phyloP scores from a whole-genome alignment of 2,113 vertebrate genomes.

The Mirounga angustirostris region DNA sequence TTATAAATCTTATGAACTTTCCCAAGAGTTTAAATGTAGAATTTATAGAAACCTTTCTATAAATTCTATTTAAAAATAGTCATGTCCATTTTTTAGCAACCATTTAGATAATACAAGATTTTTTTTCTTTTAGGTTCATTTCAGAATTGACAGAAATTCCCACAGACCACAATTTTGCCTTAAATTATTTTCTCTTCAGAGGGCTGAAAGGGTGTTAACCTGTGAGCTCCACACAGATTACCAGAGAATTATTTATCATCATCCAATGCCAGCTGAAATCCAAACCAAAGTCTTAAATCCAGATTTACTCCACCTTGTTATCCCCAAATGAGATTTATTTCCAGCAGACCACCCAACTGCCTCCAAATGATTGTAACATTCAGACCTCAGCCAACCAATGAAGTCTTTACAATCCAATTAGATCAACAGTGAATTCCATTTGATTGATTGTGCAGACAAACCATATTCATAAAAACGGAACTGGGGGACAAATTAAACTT shows the following conservation, averaged over 20 bases:
- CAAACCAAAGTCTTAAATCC: slow-evolving; percentile 54
- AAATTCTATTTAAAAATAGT: slow-evolving; percentile 16
- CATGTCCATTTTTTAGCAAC: not conserved
- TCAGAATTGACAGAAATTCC: slow-evolving; percentile 47
- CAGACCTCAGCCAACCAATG: slow-evolving; percentile 11
- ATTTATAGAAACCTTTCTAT: not conserved
- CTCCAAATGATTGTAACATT: slow-evolving; percentile 68
- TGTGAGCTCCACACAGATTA: slow-evolving; percentile 39
- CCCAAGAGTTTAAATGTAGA: slow-evolving; percentile 33
- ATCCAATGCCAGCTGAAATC: slow-evolving; percentile 19
- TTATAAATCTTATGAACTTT: not conserved
- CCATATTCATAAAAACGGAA: not conserved
- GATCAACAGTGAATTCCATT: slow-evolving; percentile 1
- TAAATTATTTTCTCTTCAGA: not conserved
- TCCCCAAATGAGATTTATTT: slow-evolving; percentile 54
- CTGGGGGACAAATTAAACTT: slow-evolving; percentile 24
- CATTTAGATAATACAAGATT: not conserved
- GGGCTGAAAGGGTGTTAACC: not conserved
- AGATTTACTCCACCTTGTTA: slow-evolving; percentile 42
- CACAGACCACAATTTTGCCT: slow-evolving; percentile 34
- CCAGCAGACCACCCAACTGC: slow-evolving; percentile 69
- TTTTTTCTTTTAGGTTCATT: slow-evolving; percentile 33
- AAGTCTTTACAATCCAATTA: slow-evolving; percentile 40
- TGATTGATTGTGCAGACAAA: slow-evolving; percentile 67
- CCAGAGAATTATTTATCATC: slow-evolving; percentile 62